These are phyloP conservation scores for Sandelia bainsii DNA, from an alignment of 2,797 vertebrate species.

Conservation along the genomic window DNA sequence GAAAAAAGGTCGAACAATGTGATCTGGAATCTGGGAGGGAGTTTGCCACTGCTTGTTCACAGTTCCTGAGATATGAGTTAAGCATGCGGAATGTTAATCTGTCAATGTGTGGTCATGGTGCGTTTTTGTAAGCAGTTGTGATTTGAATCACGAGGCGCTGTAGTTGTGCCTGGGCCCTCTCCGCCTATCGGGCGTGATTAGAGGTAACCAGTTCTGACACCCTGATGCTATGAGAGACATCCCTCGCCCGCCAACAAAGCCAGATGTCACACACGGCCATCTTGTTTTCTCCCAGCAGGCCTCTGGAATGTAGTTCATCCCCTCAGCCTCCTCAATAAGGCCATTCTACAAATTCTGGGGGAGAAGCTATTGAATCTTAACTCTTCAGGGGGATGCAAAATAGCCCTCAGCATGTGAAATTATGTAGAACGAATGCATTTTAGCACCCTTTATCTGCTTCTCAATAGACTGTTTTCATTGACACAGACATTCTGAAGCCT, in stretches of 20 bases:
- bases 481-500: constrained; percentile 59
- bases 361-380: constrained; percentile 80
- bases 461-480: constrained; percentile 68
- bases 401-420: constrained; percentile 76
- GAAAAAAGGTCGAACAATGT: constrained; percentile 78
- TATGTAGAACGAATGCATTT: constrained; percentile 80
- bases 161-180: constrained; percentile 67
- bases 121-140: constrained; percentile 73
- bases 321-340: constrained; percentile 69
- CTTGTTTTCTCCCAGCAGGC: constrained; percentile 81
- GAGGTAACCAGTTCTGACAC: constrained; percentile 83
- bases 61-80: constrained; percentile 81
- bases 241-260: constrained; percentile 82
- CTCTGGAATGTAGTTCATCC: constrained; percentile 80
- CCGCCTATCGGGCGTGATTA: constrained; percentile 80
- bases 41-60: constrained; percentile 62
- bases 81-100: constrained; percentile 87
- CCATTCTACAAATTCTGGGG: constrained; percentile 76
- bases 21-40: constrained; percentile 79
- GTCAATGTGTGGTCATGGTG: constrained; percentile 85
- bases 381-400: constrained; percentile 75
- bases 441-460: constrained; percentile 61
- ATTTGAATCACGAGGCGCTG: constrained; percentile 84
- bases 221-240: constrained; percentile 84
- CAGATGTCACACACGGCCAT: constrained; percentile 83